A percentile compares a stretch with the other conserved stretches of the same genome.
phyloP scores from a whole-genome alignment of 2,888 invertebrate species.

The Lithophane socia region DNA sequence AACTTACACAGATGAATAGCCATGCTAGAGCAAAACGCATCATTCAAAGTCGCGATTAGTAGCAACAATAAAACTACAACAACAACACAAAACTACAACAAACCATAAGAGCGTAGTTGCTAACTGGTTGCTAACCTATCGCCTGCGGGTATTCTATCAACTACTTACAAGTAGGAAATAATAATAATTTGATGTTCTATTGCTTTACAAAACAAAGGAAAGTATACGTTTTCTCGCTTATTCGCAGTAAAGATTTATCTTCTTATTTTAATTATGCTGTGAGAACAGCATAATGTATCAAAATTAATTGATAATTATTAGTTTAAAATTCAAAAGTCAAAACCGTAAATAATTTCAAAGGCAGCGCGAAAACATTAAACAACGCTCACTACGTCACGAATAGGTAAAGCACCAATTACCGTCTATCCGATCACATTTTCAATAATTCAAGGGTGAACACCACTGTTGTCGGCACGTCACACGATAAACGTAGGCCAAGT shows the following conservation, averaged over 20 bases:
- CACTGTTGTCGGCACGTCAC: slow-evolving; percentile 76
- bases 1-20: not conserved
- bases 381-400: slow-evolving; percentile 24
- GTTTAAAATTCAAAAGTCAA: not conserved
- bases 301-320: slow-evolving; percentile 8
- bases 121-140: not conserved
- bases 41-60: not conserved
- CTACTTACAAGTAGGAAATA: not conserved
- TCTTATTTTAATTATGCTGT: not conserved
- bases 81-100: not conserved
- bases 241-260: not conserved
- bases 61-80: slow-evolving; percentile 4
- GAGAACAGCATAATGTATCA: not conserved
- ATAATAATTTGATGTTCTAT: not conserved
- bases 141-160: not conserved
- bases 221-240: not conserved
- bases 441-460: slow-evolving; percentile 60
- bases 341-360: not conserved
- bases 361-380: not conserved
- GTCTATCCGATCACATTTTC: slow-evolving; percentile 70
- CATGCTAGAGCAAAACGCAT: not conserved
- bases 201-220: not conserved
- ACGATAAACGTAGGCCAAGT: slow-evolving; percentile 74
- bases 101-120: slow-evolving; percentile 4
- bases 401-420: slow-evolving; percentile 64